Evolutionary conservation across 2,797 vertebrate species (phyloP), one percentile per base, ranked within the genome.

Genomic region (Antrozous pallidus): DNA sequence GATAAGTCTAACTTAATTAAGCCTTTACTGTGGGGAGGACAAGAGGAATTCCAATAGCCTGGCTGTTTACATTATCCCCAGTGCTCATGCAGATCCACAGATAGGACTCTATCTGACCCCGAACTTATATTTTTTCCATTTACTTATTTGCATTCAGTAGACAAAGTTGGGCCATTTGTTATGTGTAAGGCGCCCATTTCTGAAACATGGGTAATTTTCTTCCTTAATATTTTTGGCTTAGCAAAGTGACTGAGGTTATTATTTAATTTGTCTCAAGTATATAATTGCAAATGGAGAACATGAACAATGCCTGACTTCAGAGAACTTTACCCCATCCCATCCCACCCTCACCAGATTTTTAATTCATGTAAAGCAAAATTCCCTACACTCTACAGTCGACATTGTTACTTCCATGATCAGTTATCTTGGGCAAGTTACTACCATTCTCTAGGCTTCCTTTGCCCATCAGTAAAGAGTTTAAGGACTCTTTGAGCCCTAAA

Each of bases 201-300:
- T 95, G 69, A 94, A 73, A 78, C 54, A 73, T 36, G 38, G 45
- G 14, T 28, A 88, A 67, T 82, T 89, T 89, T 40, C 26, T 61
- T 63, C 33, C 83, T 24, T 61, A 28, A 6, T 22, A 28, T 73
- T 51, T 54, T 74, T 73, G n/a, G 28, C 33, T 67, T 58, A 47
- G 54, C 51, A 78, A 79, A 92, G 36, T 90, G 73, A 84, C 22
- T 87, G 77, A 90, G 56, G 54, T 71, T 14, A 67, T 88, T 49
- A 56, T 87, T 74, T 71, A 6, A 6, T 88, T 77, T 22, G 90
- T 88, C 28, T 90, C 58, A 56, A 84, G 82, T 40, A 8, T 78
- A 63, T 74, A 84, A 79, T 51, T 94, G 24, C 45, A 96, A 91
- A 90, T 80, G 18, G 17, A 92, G 73, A 93, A 67, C 22, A 74